phyloP scores from a whole-genome alignment of 2,888 invertebrate genomes.

The Plemyria rubiginata region DNA sequence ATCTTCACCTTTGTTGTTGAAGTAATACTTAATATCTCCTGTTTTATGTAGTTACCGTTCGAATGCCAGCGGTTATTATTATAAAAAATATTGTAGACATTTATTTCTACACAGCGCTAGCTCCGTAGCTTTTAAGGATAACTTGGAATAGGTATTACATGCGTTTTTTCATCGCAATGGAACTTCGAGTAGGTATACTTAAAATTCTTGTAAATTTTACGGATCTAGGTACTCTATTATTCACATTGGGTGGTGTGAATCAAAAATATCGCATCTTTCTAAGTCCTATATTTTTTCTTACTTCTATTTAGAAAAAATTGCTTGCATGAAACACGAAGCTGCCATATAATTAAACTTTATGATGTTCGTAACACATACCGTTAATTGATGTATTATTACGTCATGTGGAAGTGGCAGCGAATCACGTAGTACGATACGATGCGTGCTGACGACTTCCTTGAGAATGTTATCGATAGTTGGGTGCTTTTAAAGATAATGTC shows the following conservation, averaged over 20 bases:
- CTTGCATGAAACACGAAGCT: slow-evolving; percentile 10
- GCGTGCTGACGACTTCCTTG: slow-evolving; percentile 21
- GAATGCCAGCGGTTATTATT: too few species aligned
- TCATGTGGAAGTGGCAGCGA: slow-evolving; percentile 21
- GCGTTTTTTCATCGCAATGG: not conserved
- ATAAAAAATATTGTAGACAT: too few species aligned
- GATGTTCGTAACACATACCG: slow-evolving; percentile 13
- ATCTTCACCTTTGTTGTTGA: slow-evolving; percentile 15
- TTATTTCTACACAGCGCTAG: too few species aligned
- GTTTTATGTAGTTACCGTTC: too few species aligned
- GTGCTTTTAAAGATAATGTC: slow-evolving; percentile 20
- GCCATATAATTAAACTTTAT: slow-evolving; percentile 14
- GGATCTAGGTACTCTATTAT: too few species aligned
- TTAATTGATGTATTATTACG: slow-evolving; percentile 21
- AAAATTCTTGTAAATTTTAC: too few species aligned
- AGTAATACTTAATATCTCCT: not conserved
- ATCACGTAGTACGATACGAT: slow-evolving; percentile 15
- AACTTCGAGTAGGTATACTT: too few species aligned
- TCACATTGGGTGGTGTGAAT: too few species aligned
- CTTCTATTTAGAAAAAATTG: not conserved
- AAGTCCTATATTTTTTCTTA: too few species aligned
- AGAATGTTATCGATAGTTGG: slow-evolving; percentile 15
- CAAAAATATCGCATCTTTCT: too few species aligned
- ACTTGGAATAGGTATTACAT: not conserved
- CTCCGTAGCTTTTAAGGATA: too few species aligned